These are phyloP conservation scores for Oscheius sp. DNA, from an alignment of 2,888 invertebrate species.

Conservation along the genomic window DNA sequence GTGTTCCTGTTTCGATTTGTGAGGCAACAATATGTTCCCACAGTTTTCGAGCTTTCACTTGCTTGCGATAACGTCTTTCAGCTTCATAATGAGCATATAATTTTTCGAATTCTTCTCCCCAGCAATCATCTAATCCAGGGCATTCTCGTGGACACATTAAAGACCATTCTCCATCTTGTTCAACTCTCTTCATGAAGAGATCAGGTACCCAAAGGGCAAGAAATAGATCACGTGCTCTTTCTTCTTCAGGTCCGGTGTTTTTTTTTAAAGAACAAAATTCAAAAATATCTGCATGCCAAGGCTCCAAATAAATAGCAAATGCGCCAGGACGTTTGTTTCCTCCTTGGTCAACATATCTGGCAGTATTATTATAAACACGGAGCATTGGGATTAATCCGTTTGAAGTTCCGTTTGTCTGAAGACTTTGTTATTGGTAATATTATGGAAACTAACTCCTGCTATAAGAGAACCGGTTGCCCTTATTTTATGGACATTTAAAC, in stretches of 20 bases:
- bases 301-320: conserved; percentile 95
- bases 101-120: conserved; percentile 92
- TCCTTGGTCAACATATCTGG: conserved; percentile 95
- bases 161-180: conserved; percentile 81
- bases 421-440: too few relatives aligned
- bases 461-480: conserved; percentile 89
- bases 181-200: conserved; percentile 88
- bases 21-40: conserved; percentile 94
- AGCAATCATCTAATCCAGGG: conserved; percentile 88
- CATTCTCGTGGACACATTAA: conserved; percentile 95
- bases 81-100: conserved; percentile 80
- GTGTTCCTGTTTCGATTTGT: conserved; percentile 88
- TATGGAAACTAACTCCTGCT: conserved; percentile 77
- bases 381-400: conserved; percentile 96
- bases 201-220: conserved; percentile 96
- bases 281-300: conserved; percentile 97
- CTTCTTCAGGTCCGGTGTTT: conserved; percentile 88
- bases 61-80: conserved; percentile 70
- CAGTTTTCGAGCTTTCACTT: conserved; percentile 82
- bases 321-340: conserved; percentile 97
- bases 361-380: conserved; percentile 92
- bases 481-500: conserved; percentile 93
- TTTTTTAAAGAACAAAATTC: conserved; percentile 93
- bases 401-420: conserved; percentile 85
- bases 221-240: conserved; percentile 91